Evolutionary conservation across 2,797 vertebrate species (phyloP), one percentile per base, ranked within the genome.

Genomic region (Antennarius maculatus): DNA sequence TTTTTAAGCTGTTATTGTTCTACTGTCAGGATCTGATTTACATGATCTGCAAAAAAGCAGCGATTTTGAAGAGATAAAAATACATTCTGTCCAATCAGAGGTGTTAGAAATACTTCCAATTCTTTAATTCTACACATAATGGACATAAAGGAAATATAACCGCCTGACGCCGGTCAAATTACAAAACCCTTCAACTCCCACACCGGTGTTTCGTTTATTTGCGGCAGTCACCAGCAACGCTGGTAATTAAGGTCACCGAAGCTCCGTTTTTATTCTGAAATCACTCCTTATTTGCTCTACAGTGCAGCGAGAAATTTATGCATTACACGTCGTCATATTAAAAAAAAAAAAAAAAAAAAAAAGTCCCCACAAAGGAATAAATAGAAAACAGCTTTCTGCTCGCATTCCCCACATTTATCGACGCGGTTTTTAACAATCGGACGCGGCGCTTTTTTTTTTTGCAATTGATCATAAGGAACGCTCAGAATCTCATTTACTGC

Each of bases 171-270:
- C 28, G 62, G 9, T 42, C 37, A 16, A 7, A 17, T 69, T 58
- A 28, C 2, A 39, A 63, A 61, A 42, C 15, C 17, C 7, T 17
- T 4, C 17, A 49, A 8, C 66, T n/a, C 39, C 45, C 45, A 59
- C 54, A 37, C 15, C 7, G 15, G 23, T 54, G 17, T 49, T 43
- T 37, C 13, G 34, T 37, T 4, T 61, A 28, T 34, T 46, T 46
- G 14, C 14, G 15, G 23, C 42, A 41, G 31, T 12, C 12, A 8
- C 6, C 17, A 34, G 31, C 29, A 4, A 27, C 1, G 31, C 31
- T 34, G 31, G 31, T 42, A 43, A 63, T 58, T n/a, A 61, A 45
- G 37, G 47, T 55, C 42, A 47, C 9, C 23, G 43, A 27, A 47
- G 47, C 56, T 52, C 16, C 11, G 5, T 9, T 46, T 23, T 23